phyloP scores from a whole-genome alignment of 2,888 invertebrate genomes.

The Erebia ligea region DNA sequence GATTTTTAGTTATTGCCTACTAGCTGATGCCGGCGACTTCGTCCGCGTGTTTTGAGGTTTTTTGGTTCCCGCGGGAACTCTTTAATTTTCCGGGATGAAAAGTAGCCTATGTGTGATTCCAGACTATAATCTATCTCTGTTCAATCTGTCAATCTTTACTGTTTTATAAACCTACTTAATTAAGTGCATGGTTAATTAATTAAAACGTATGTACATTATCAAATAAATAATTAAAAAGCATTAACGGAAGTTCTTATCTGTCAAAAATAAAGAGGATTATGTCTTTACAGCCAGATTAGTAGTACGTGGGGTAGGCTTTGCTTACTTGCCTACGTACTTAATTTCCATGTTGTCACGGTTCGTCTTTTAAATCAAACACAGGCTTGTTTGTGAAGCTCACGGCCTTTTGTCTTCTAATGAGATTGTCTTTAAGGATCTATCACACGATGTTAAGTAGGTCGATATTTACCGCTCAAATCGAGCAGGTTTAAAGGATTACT shows the following conservation, averaged over 20 bases:
- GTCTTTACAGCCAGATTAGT: neutral
- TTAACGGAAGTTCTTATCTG: neutral
- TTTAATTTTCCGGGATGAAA: too few species aligned
- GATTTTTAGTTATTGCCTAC: too few species aligned
- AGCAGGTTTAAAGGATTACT: neutral
- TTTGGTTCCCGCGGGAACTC: too few species aligned
- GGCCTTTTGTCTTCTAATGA: constrained; percentile 31
- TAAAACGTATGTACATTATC: too few species aligned
- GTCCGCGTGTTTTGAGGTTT: too few species aligned
- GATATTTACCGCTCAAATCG: neutral
- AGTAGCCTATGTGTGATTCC: too few species aligned
- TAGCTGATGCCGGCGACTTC: too few species aligned
- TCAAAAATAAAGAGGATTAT: neutral
- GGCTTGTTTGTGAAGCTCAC: constrained; percentile 42
- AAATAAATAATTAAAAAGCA: neutral
- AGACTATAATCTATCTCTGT: too few species aligned
- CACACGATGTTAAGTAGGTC: constrained; percentile 6
- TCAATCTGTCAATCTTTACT: too few species aligned
- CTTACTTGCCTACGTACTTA: neutral
- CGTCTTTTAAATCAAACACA: constrained; percentile 51
- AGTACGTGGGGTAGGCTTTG: neutral
- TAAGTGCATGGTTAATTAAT: too few species aligned
- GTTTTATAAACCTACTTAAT: too few species aligned
- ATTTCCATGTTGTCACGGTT: constrained; percentile 35
- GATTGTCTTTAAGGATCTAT: constrained; percentile 19